phyloP scores from a whole-genome alignment of 2,888 invertebrate genomes.

The Trileptium ribeirensis region DNA sequence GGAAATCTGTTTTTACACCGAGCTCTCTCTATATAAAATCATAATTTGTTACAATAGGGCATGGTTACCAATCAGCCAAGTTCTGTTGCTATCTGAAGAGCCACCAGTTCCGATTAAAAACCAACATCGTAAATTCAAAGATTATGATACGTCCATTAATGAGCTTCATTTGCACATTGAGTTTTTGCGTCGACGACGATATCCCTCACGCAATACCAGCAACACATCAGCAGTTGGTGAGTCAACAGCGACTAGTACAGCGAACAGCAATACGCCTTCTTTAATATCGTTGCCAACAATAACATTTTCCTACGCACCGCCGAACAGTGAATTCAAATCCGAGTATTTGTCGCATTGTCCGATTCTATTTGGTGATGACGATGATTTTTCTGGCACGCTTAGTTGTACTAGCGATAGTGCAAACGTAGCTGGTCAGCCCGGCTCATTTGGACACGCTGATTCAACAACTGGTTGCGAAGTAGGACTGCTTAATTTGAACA shows the following conservation, averaged over 20 bases:
- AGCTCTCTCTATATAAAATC: no score
- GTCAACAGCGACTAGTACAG: no score
- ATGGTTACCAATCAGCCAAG: conserved; percentile 76
- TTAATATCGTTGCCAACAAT: conserved; percentile 53
- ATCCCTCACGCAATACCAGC: not conserved
- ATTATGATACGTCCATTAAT: conserved; percentile 62
- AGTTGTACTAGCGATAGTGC: no score
- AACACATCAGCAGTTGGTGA: conserved; percentile 48
- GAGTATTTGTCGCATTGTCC: conserved; percentile 37
- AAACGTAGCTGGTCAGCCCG: no score
- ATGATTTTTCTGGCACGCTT: no score
- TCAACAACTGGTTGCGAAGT: no score
- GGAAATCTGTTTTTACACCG: no score
- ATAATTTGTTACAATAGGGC: no score
- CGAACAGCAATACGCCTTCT: no score
- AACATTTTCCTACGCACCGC: conserved; percentile 66
- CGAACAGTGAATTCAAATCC: conserved; percentile 64
- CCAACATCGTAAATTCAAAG: conserved; percentile 57
- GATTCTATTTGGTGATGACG: conserved; percentile 13
- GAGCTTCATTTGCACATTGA: conserved; percentile 70
- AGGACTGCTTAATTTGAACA: no score
- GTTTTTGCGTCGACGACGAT: conserved; percentile 54
- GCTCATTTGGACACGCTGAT: no score
- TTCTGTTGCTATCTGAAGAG: conserved; percentile 71
- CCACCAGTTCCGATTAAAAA: conserved; percentile 58